Conservation (phyloP, 2,797 vertebrate species). For the Paguma larvata region DNA sequence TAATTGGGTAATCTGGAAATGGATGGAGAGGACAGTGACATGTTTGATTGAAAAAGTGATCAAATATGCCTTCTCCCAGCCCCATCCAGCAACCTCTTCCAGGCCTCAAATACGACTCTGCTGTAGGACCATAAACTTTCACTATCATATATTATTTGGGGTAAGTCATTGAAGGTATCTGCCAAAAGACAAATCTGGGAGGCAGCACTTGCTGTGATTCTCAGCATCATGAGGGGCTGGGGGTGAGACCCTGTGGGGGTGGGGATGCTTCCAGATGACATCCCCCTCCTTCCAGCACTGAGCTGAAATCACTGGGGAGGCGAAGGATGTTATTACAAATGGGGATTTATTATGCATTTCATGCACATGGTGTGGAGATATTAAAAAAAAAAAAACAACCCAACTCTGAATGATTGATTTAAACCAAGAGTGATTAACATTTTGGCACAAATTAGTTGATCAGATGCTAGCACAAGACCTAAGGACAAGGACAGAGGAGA, state of each 20-base stretch:
- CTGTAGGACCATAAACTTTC: background rate
- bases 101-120: background rate
- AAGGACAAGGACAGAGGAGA: conserved; percentile 79
- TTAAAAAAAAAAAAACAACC: background rate
- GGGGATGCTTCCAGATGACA: background rate
- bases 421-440: conserved; percentile 81
- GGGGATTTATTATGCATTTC: conserved; percentile 58
- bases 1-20: background rate
- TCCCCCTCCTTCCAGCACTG: background rate
- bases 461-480: conserved; percentile 77
- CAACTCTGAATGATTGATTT: conserved; percentile 70
- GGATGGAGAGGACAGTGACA: background rate
- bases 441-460: conserved; percentile 84
- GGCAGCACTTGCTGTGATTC: background rate
- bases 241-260: background rate
- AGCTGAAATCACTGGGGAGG: background rate
- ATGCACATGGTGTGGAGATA: conserved; percentile 11
- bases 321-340: conserved; percentile 19
- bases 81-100: background rate
- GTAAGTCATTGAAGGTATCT: background rate
- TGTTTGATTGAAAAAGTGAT: background rate
- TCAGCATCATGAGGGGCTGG: background rate
- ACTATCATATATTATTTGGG: background rate
- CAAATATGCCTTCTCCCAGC: background rate
- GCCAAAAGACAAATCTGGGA: background rate